Evolutionary conservation across 2,888 invertebrate genomes (phyloP).

Genomic region (Apodemia zela): DNA sequence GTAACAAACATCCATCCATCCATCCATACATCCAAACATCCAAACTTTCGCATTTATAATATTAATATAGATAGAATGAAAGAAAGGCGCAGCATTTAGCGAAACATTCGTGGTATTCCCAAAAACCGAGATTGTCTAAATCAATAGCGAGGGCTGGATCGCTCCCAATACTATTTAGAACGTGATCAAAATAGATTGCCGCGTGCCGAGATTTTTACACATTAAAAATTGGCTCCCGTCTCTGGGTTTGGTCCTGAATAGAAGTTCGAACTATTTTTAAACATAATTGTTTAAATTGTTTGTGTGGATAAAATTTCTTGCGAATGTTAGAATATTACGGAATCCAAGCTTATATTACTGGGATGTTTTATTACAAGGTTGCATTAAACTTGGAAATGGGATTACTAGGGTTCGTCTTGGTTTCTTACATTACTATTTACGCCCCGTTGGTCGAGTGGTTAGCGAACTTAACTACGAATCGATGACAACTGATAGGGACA

Average conservation of each 20-base stretch:
- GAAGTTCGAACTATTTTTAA: background rate
- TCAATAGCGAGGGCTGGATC: constrained; percentile 35
- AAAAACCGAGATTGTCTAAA: background rate
- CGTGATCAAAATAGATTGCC: constrained; percentile 42
- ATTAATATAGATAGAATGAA: too few species aligned
- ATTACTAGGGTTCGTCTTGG: too few species aligned
- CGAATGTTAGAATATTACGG: background rate
- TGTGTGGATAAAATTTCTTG: background rate
- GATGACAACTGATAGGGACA: too few species aligned
- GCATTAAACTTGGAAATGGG: too few species aligned
- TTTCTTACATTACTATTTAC: too few species aligned
- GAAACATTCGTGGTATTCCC: background rate
- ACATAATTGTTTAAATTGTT: background rate
- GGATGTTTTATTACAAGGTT: background rate
- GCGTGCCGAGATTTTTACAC: constrained; percentile 24
- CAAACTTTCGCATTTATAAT: too few species aligned
- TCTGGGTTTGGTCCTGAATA: background rate
- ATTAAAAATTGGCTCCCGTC: constrained; percentile 19
- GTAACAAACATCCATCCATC: too few species aligned
- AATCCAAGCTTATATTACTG: background rate
- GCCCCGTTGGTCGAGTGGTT: too few species aligned
- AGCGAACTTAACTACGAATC: too few species aligned
- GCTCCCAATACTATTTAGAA: constrained; percentile 47
- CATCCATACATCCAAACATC: too few species aligned
- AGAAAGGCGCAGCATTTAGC: too few species aligned